A percentile compares a stretch with the other conserved stretches of the same genome.
Evolutionary conservation across 2,888 invertebrate species (phyloP).

Genomic region (Parelbella ahira): DNA sequence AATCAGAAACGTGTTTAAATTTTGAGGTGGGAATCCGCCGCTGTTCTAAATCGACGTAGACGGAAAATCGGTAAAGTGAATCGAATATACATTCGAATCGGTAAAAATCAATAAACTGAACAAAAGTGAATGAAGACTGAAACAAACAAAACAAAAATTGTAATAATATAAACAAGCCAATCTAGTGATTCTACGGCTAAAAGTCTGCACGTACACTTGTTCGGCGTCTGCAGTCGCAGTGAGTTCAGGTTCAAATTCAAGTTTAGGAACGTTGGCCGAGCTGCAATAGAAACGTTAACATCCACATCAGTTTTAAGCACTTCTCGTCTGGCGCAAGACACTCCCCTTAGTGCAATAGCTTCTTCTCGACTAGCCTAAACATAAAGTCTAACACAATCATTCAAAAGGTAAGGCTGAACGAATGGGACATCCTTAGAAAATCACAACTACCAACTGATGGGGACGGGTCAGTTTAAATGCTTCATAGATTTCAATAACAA

Average conservation of each 20-base stretch:
- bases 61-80: too few species aligned
- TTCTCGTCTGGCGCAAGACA: too few species aligned
- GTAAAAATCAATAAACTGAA: constrained; percentile 21
- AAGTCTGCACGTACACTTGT: constrained; percentile 89
- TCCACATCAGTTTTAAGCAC: constrained; percentile 42
- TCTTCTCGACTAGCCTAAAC: constrained; percentile 6
- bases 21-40: too few species aligned
- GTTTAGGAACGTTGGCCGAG: constrained; percentile 98
- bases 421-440: not conserved
- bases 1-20: too few species aligned
- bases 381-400: constrained; percentile 13
- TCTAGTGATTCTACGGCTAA: constrained; percentile 66
- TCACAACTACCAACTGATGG: too few species aligned
- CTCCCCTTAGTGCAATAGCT: too few species aligned
- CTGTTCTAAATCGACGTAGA: too few species aligned
- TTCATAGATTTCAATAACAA: too few species aligned
- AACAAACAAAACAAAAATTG: constrained; percentile 32
- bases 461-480: too few species aligned
- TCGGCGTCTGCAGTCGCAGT: constrained; percentile 91
- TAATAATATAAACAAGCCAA: constrained; percentile 65
- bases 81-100: too few species aligned
- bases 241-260: constrained; percentile 97
- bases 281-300: constrained; percentile 85
- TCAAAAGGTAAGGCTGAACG: not conserved
- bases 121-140: constrained; percentile 33